Percentiles rank a stretch among this genome's conserved stretches.
phyloP scores from a whole-genome alignment of 2,797 vertebrate genomes.

The Lithobates pipiens region DNA sequence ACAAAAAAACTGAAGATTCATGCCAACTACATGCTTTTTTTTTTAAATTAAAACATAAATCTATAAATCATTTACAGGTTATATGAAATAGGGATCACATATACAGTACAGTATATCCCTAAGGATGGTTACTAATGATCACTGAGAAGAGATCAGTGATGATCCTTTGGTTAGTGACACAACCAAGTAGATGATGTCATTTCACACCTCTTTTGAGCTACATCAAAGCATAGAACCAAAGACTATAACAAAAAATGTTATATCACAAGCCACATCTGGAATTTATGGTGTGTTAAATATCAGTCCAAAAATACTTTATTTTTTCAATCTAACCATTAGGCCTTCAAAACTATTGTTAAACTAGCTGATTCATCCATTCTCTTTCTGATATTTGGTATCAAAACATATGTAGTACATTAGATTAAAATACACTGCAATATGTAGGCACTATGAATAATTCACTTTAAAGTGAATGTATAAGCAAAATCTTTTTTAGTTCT shows the following conservation, averaged over 20 bases:
- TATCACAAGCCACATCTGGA: conserved; percentile 17
- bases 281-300: conserved; percentile 10
- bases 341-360: conserved; percentile 29
- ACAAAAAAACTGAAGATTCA: neutral
- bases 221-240: neutral
- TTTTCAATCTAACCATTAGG: neutral
- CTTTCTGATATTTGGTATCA: conserved; percentile 12
- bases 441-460: neutral
- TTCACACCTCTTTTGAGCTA: neutral
- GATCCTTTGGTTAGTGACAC: neutral
- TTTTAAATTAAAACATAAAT: no score
- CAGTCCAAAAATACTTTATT: conserved; percentile 1
- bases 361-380: conserved; percentile 19
- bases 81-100: no score
- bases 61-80: neutral
- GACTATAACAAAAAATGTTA: neutral
- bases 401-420: conserved; percentile 26
- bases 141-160: neutral
- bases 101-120: neutral
- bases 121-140: neutral
- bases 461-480: neutral
- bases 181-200: neutral
- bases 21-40: neutral
- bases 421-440: neutral
- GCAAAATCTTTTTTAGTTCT: neutral